These are phyloP conservation scores for Drosophila aldrichi DNA, from an alignment of 2,888 invertebrate species.

Conservation along the genomic window DNA sequence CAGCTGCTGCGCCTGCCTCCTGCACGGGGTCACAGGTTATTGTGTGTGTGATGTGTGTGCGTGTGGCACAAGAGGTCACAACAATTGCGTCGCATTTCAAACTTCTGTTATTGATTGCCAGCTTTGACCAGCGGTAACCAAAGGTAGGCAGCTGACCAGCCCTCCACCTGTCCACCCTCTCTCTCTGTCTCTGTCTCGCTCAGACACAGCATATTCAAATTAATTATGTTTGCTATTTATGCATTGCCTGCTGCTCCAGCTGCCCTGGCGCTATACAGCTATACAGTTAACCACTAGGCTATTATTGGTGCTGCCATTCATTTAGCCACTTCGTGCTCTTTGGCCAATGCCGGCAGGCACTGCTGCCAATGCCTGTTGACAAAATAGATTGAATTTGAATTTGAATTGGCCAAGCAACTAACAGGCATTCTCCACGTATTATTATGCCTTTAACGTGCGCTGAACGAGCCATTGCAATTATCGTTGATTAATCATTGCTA, in stretches of 20 bases:
- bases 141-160: background rate
- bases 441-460: background rate
- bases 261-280: slow-evolving; percentile 21
- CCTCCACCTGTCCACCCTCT: background rate
- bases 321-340: slow-evolving; percentile 41
- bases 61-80: slow-evolving; percentile 4
- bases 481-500: background rate
- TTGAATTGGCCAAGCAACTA: slow-evolving; percentile 16
- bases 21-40: slow-evolving; percentile 4
- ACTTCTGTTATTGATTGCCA: slow-evolving; percentile 67
- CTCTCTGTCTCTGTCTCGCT: background rate
- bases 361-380: slow-evolving; percentile 30
- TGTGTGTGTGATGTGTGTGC: slow-evolving; percentile 11
- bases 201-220: slow-evolving; percentile 63
- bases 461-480: background rate
- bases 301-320: slow-evolving; percentile 31
- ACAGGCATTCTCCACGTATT: background rate
- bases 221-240: slow-evolving; percentile 79
- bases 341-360: slow-evolving; percentile 13
- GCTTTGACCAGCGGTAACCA: slow-evolving; percentile 12
- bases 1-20: slow-evolving; percentile 57
- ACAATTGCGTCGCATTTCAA: slow-evolving; percentile 40
- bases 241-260: slow-evolving; percentile 52
- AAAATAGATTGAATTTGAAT: slow-evolving; percentile 40
- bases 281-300: slow-evolving; percentile 33